A percentile compares a stretch with the other conserved stretches of the same genome.
These are phyloP conservation scores for Mythimna pallens DNA, from an alignment of 2,888 invertebrate species.

Conservation along the genomic window DNA sequence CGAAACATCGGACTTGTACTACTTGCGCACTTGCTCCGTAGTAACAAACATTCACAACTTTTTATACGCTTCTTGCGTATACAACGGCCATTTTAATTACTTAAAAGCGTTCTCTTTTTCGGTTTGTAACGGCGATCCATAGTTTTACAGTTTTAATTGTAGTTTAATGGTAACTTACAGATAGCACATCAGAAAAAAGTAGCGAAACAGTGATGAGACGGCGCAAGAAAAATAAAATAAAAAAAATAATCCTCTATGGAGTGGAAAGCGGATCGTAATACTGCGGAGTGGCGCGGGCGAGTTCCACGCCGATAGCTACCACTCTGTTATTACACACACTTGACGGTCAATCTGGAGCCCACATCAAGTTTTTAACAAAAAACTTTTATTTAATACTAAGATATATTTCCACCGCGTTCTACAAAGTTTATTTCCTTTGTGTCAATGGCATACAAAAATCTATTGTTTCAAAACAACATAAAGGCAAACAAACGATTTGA, in stretches of 20 bases:
- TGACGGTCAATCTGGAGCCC: constrained; percentile 27
- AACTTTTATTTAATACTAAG: constrained; percentile 27
- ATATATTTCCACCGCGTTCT: not conserved
- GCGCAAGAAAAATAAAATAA: constrained; percentile 38
- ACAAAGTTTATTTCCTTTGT: constrained; percentile 4
- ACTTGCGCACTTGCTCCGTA: constrained; percentile 53
- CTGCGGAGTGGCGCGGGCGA: constrained; percentile 15
- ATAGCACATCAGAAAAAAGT: constrained; percentile 64
- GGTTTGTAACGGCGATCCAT: constrained; percentile 78
- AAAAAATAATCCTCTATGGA: constrained; percentile 44
- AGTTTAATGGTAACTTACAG: constrained; percentile 67
- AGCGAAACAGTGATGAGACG: constrained; percentile 59
- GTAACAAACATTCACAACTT: constrained; percentile 67
- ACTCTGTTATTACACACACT: constrained; percentile 57
- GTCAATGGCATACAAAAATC: constrained; percentile 6
- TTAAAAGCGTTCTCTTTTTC: constrained; percentile 78
- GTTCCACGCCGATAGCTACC: constrained; percentile 57
- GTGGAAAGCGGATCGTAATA: constrained; percentile 54
- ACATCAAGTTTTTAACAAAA: constrained; percentile 26
- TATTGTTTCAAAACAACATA: constrained; percentile 50
- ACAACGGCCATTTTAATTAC: constrained; percentile 72
- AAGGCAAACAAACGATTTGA: constrained; percentile 62
- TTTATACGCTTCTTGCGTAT: constrained; percentile 73
- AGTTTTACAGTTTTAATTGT: constrained; percentile 71
- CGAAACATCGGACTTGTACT: constrained; percentile 55